phyloP scores from a whole-genome alignment of 2,888 invertebrate species.

The Neoaliturus tenellus region DNA sequence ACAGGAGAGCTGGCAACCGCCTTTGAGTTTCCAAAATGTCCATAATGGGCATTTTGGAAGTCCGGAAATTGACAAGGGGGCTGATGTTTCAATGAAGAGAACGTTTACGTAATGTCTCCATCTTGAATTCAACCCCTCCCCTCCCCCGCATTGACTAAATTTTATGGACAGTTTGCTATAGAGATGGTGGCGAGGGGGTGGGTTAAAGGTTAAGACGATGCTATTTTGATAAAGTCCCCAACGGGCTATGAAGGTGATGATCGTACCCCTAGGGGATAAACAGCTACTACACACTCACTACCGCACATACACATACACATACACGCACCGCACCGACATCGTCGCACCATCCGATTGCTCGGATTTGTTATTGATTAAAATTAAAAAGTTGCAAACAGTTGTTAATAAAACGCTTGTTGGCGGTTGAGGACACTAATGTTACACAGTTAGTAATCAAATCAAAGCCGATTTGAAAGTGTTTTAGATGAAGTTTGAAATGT shows the following conservation, averaged over 20 bases:
- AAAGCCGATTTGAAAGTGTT: too few relatives aligned
- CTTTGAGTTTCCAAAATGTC: background rate
- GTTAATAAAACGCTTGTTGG: too few relatives aligned
- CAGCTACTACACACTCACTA: background rate
- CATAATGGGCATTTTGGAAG: slow-evolving; percentile 11
- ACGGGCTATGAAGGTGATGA: slow-evolving; percentile 41
- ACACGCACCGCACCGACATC: too few relatives aligned
- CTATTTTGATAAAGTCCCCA: slow-evolving; percentile 59
- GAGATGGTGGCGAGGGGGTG: slow-evolving; percentile 29
- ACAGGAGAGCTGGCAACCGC: too few relatives aligned
- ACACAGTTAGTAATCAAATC: too few relatives aligned
- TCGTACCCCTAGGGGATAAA: slow-evolving; percentile 13
- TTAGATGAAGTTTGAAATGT: too few relatives aligned
- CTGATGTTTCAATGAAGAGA: slow-evolving; percentile 50
- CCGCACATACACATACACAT: background rate
- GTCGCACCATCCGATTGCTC: too few relatives aligned
- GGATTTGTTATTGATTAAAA: too few relatives aligned
- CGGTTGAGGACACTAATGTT: too few relatives aligned
- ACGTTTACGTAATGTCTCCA: slow-evolving; percentile 51
- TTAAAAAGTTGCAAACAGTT: too few relatives aligned
- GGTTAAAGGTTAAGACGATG: slow-evolving; percentile 59
- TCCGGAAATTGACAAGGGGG: slow-evolving; percentile 32
- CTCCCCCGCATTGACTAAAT: slow-evolving; percentile 55
- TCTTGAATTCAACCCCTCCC: slow-evolving; percentile 39
- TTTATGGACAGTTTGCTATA: slow-evolving; percentile 56